Base-by-base conservation (phyloP, 2,888 invertebrate genomes). In the Kryphioiulus occultus region DNA sequence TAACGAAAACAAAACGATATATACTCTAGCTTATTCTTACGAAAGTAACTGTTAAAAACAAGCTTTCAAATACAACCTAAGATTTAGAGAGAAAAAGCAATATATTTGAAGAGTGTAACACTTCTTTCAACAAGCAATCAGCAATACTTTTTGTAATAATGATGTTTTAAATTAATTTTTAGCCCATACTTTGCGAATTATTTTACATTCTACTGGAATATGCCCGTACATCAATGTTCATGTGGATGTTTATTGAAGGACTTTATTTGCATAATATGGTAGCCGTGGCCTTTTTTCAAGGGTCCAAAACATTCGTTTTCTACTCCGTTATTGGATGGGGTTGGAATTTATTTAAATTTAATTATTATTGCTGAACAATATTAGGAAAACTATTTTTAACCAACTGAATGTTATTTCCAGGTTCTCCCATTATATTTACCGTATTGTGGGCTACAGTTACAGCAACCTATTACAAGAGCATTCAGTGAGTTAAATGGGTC, bases 171-270 rank as follows among this genome's bases (percentile, higher is more conserved):
- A 39, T 39, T 39, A 5, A 5, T 68, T 59, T 92, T 32, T 91
- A 98, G 97, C 95, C 95, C 0, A 94, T 95, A 86, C 91, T 98
- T 0, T 98, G 98, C 91, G 96, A 97, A 91, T 93, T 94, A 0
- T 94, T 95, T 86, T 96, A 96, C 92, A 93, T 96, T 0, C 92
- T 97, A 0, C 92, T 98, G 89, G 99, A 99, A 91, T 98, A 97
- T 91, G 95, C 96, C 0, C 95, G 96, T 89, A 96, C 97, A 0
- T 96, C 96, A 0, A 97, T 97, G 94, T 98, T 98, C 91, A 95
- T 96, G 94, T 99, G 99, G 98, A 98, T 98, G 97, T 96, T 98
- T 90, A 95, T 98, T 87, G 98, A 99, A 92, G 98, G 98, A 0
- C 93, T 97, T 19, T 97, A 97, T 91, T 93, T 99, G 35, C 96